These are phyloP conservation scores for Rhinella marina DNA, from an alignment of 2,797 vertebrate species.

Conservation along the genomic window DNA sequence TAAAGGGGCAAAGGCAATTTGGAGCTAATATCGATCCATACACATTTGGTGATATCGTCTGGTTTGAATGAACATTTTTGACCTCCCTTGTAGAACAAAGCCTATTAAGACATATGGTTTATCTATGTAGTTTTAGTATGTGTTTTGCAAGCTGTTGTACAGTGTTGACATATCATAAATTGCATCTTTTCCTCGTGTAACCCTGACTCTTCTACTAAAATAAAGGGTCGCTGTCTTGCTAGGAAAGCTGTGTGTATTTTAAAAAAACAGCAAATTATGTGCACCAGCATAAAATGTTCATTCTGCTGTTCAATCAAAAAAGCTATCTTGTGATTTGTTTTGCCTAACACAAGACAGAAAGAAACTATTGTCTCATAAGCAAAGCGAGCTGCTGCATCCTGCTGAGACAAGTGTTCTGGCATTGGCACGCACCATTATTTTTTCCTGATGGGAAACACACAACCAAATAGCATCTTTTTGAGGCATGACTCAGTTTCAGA, in stretches of 20 bases:
- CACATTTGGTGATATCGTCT: not conserved
- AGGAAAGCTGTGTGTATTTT: not conserved
- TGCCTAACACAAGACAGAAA: constrained; percentile 40
- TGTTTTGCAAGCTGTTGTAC: not conserved
- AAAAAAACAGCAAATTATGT: constrained; percentile 16
- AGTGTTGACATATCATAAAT: not conserved
- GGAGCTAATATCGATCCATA: too few relatives aligned
- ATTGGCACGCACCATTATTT: constrained; percentile 32
- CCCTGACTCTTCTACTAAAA: not conserved
- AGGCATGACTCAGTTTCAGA: not conserved
- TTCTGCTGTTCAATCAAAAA: constrained; percentile 48
- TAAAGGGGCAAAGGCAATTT: too few relatives aligned
- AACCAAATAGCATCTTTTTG: constrained; percentile 30
- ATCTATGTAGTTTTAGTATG: not conserved
- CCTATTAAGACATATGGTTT: not conserved
- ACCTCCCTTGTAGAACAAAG: not conserved
- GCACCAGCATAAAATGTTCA: constrained; percentile 23
- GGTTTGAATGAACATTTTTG: not conserved
- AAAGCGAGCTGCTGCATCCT: constrained; percentile 17
- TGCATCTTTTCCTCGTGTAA: not conserved
- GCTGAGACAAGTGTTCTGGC: constrained; percentile 54
- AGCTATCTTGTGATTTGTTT: constrained; percentile 49
- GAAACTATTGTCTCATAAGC: constrained; percentile 50
- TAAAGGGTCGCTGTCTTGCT: not conserved
- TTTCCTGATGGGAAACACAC: constrained; percentile 41